These are phyloP conservation scores for Mylabris sibirica DNA, from an alignment of 2,888 invertebrate genomes.

Conservation along the genomic window DNA sequence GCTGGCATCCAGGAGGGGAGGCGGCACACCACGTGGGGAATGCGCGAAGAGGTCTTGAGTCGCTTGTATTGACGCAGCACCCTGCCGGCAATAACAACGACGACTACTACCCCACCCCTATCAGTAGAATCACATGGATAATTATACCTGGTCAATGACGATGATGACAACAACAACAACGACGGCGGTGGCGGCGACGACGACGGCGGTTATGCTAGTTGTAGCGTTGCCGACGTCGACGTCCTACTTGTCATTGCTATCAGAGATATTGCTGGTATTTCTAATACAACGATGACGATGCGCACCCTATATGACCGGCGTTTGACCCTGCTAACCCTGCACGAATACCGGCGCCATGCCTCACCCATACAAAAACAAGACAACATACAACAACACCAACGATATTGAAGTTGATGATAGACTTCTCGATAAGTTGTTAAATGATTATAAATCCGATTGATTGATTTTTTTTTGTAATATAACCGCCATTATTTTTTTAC, in stretches of 20 bases:
- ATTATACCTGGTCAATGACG: conserved; percentile 53
- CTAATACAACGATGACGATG: conserved; percentile 9
- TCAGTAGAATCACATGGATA: conserved; percentile 47
- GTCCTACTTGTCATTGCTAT: background rate
- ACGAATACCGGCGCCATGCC: conserved; percentile 4
- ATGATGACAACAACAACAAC: conserved; percentile 9
- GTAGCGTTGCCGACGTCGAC: conserved; percentile 22
- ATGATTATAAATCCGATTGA: background rate
- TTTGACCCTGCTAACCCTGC: conserved; percentile 22
- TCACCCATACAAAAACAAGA: conserved; percentile 1
- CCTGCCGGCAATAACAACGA: conserved; percentile 32
- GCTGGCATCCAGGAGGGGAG: conserved; percentile 42
- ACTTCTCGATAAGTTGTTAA: conserved; percentile 28
- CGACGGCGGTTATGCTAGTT: conserved; percentile 35
- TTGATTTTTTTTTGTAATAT: too few species aligned
- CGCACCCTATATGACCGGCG: conserved; percentile 27
- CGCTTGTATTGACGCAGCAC: conserved; percentile 48
- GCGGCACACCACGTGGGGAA: conserved; percentile 53
- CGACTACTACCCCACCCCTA: conserved; percentile 39
- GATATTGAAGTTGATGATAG: background rate
- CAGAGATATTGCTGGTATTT: conserved; percentile 1
- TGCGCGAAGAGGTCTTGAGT: conserved; percentile 50
- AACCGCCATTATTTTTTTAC: too few species aligned
- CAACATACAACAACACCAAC: background rate
- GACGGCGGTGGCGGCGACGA: too few species aligned